Base-by-base conservation (phyloP, 2,888 invertebrate genomes). In the Agrotis puta region DNA sequence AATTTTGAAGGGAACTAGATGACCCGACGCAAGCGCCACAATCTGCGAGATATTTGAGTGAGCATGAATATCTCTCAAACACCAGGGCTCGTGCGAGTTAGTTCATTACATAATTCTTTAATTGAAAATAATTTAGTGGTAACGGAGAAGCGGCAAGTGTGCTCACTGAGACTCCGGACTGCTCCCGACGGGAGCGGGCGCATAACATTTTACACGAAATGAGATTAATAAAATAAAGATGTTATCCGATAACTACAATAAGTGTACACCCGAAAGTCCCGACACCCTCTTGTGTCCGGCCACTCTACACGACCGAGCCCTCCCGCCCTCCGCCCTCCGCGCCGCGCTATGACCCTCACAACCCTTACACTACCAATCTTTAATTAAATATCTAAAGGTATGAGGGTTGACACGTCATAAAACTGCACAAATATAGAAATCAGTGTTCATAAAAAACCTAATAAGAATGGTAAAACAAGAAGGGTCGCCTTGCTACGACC, bases 401-500 rank as follows among this genome's bases (percentile, higher is more conserved):
- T 83, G 79, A 74, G 79, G 75, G 81, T 77, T 80, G 81, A 82
- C 85, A 81, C 79, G 65, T 80, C 83, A 82, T 85, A 86, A 87
- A 87, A 88, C 81, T 83, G 79, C 83, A 87, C 88, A 87, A 90
- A 90, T 91, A 88, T 86, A 88, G 87, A 88, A 91, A 91, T 91
- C 92, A 88, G 84, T 85, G 91, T 80, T 90, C 88, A 88, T 90
- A 88, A 88, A 89, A 88, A 87, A 62, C 81, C 82, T 82, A n/a
- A 87, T 88, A 87, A 85, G 69, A 77, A 77, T 68, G 67, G 71
- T 68, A 86, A 85, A 86, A 82, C 85, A 82, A 70, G 81, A 64
- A 83, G 84, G 85, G 82, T 79, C 70, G 54, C 61, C 59, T 43
- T 45, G 43, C 64, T 62, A 70, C 72, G 66, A 72, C 66, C 61